phyloP scores from a whole-genome alignment of 2,797 vertebrate genomes.

The Hipposideros larvatus region DNA sequence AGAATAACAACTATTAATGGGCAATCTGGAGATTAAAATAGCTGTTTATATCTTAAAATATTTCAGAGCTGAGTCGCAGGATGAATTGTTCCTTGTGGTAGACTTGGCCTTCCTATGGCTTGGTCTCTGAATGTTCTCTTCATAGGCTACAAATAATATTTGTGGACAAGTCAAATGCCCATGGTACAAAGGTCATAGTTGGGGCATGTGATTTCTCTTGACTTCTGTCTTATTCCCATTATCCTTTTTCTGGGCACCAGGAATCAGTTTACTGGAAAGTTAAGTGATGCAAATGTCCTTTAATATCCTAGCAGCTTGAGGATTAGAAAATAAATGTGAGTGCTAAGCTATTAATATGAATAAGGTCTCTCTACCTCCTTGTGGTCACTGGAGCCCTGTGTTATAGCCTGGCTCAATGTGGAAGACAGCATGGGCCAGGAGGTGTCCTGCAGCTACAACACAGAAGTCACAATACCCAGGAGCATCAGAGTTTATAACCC shows the following conservation, averaged over 20 bases:
- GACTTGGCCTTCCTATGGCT: not conserved
- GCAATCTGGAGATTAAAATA: conserved; percentile 25
- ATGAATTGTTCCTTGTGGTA: not conserved
- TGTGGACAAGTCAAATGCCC: not conserved
- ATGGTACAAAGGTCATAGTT: not conserved
- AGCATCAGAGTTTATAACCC: conserved; percentile 59
- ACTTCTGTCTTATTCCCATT: not conserved
- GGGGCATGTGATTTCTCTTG: not conserved
- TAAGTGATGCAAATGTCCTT: conserved; percentile 18
- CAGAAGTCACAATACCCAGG: conserved; percentile 76
- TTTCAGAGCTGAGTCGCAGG: not conserved
- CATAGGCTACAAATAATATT: conserved; percentile 11
- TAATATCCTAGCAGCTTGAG: conserved; percentile 43
- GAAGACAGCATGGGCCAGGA: conserved; percentile 50
- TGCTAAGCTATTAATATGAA: not conserved
- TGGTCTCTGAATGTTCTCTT: conserved; percentile 23
- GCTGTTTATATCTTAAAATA: conserved; percentile 12
- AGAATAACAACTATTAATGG: not conserved
- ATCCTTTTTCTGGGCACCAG: not conserved
- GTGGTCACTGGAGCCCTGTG: conserved; percentile 69
- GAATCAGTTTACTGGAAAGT: conserved; percentile 27
- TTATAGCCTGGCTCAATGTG: not conserved
- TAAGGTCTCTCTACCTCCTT: conserved; percentile 22
- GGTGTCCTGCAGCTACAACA: conserved; percentile 60
- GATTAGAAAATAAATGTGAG: conserved; percentile 52